Percentiles rank a stretch among this genome's conserved stretches.
phyloP scores from a whole-genome alignment of 1,140 invertebrate species.

The Conopomorpha cramerella region DNA sequence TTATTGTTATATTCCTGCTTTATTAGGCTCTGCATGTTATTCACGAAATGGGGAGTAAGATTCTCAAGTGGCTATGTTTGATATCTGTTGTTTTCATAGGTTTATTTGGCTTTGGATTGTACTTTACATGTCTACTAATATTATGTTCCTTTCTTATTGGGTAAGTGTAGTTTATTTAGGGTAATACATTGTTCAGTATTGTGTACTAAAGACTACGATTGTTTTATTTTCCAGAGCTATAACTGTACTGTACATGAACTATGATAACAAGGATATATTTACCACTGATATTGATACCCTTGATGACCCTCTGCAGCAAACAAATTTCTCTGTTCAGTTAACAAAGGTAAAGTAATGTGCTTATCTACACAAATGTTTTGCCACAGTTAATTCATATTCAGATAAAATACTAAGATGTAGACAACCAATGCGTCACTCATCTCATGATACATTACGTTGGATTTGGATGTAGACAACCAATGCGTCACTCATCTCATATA shows the following conservation, averaged over 20 bases:
- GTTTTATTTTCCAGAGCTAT: slow-evolving; percentile 15
- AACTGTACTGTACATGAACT: slow-evolving; percentile 37
- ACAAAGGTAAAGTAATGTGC: slow-evolving; percentile 24
- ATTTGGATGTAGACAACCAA: too few species aligned
- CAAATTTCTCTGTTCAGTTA: slow-evolving; percentile 35
- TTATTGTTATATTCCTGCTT: too few species aligned
- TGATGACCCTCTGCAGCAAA: slow-evolving; percentile 42
- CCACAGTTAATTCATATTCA: too few species aligned
- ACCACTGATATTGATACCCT: slow-evolving; percentile 31
- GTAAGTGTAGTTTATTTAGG: slow-evolving; percentile 19
- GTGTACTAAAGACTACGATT: not conserved
- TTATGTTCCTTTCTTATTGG: slow-evolving; percentile 34
- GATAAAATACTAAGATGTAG: too few species aligned
- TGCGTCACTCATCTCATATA: too few species aligned
- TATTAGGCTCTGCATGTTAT: too few species aligned
- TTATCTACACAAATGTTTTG: too few species aligned
- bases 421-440: too few species aligned
- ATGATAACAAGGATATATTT: slow-evolving; percentile 40
- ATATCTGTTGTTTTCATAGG: slow-evolving; percentile 39
- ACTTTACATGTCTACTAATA: slow-evolving; percentile 36
- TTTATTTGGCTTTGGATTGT: slow-evolving; percentile 38
- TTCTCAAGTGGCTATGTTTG: slow-evolving; percentile 35
- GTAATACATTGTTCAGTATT: not conserved
- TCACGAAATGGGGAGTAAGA: slow-evolving; percentile 19
- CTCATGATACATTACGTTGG: too few species aligned